Evolutionary conservation across 2,113 vertebrate genomes (phyloP), one percentile per base, ranked within the genome.

Genomic region (Phyllostomus hastatus): DNA sequence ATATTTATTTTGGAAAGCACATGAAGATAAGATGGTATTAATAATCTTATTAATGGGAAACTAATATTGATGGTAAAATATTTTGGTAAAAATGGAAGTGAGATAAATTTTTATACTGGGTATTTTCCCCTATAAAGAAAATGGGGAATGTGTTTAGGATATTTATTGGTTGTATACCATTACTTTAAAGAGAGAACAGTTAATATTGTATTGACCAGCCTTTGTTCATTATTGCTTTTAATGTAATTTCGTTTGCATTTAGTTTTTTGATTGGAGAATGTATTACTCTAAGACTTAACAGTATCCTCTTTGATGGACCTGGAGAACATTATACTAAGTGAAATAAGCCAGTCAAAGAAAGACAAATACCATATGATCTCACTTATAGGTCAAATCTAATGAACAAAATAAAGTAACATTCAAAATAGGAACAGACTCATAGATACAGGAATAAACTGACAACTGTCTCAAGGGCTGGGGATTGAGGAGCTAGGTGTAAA

Each of bases 1-100:
- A 50, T 46, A 93, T 87, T 95, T 96, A 84, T 87, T 95, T 96
- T 87, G 41, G 79, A 95, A 92, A 90, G 66, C 43, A 48, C 26
- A 69, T 10, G 3, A 11, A 88, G 31, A 43, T 0, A 15, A 52
- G n/a, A 26, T 67, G 31, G 50, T 52, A 35, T 10, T 61, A 38
- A 38, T 7, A 87, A 7, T 73, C 17, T 33, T 72, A 52, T 82
- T 52, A 87, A 73, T n/a, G 57, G 46, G 14, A 54, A 59, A 87
- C 17, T 88, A 76, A 84, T 73, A 54, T 4, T 91, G 50, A 72
- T 91, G 72, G 66, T 70, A 35, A 20, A 88, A 87, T 76, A 17
- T 82, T 93, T 87, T 81, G n/a, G 10, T 61, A 50, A 87, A 97
- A 91, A 31, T 54, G 8, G 1, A 72, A 91, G 43, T 82, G 31